Percentiles rank a stretch among this genome's conserved stretches.
Conservation (phyloP, 1,140 invertebrate species). For the Zaprionus ghesquierei region DNA sequence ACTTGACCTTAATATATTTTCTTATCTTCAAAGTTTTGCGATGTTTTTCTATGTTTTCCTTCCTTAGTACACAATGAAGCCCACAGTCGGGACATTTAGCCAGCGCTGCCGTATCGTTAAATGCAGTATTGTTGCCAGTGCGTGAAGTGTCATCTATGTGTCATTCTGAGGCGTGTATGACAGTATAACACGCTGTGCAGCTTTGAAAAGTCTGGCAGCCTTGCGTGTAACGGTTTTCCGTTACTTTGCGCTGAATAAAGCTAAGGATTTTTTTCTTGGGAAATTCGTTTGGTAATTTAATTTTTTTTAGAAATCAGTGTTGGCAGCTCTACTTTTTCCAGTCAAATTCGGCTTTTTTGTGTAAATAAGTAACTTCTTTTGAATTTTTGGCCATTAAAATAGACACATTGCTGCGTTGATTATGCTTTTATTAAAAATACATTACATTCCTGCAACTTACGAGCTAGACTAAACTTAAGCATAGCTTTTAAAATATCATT, state of each 20-base stretch:
- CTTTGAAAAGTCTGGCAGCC: conserved; percentile 8
- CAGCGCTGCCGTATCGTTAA: not conserved
- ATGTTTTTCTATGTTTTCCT: no score
- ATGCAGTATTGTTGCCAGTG: not conserved
- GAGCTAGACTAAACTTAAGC: conserved; percentile 33
- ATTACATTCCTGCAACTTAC: conserved; percentile 45
- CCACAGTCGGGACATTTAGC: no score
- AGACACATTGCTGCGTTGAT: conserved; percentile 4
- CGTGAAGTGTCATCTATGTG: not conserved
- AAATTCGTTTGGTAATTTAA: not conserved
- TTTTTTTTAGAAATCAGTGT: no score
- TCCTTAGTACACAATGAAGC: no score
- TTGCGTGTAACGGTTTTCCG: conserved; percentile 11
- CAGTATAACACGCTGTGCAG: not conserved
- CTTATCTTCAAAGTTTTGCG: no score
- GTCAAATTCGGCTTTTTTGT: not conserved
- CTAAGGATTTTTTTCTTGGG: not conserved
- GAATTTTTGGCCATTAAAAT: not conserved
- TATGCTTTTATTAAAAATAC: conserved; percentile 64
- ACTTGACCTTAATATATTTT: no score
- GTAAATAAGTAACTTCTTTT: no score
- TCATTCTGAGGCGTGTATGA: not conserved
- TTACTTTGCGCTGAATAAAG: not conserved
- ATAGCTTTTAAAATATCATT: conserved; percentile 39
- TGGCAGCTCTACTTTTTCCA: no score